Percentiles rank a stretch among this genome's conserved stretches.
These are phyloP conservation scores for Tupiocoris notatus DNA, from an alignment of 2,888 invertebrate genomes.

Conservation along the genomic window DNA sequence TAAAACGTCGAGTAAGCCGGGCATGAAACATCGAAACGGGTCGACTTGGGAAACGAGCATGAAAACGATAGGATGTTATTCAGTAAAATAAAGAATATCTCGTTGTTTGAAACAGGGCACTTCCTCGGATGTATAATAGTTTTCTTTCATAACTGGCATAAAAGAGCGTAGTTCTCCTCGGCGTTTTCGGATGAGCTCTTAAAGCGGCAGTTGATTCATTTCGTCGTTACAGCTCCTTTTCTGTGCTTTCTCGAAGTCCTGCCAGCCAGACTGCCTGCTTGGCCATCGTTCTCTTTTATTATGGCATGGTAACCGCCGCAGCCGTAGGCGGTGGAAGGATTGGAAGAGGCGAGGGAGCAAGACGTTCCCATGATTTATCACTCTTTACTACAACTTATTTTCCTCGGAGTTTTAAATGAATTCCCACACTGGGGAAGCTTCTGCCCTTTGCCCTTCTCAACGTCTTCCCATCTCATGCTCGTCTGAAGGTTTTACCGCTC, in stretches of 20 bases:
- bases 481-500: background rate
- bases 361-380: conserved; percentile 36
- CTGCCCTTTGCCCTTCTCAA: conserved; percentile 7
- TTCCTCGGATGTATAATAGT: background rate
- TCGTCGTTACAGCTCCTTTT: background rate
- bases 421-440: conserved; percentile 34
- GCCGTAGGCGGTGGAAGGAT: background rate
- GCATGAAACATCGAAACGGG: background rate
- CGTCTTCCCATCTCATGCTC: conserved; percentile 2
- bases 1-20: background rate
- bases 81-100: background rate
- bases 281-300: conserved; percentile 5
- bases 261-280: background rate
- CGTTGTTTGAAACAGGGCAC: background rate
- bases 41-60: background rate
- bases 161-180: background rate
- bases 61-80: background rate
- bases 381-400: conserved; percentile 39
- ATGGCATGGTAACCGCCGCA: background rate
- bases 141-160: background rate
- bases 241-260: background rate
- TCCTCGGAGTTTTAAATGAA: conserved; percentile 40
- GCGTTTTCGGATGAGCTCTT: background rate
- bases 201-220: background rate
- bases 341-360: background rate